A percentile compares a stretch with the other conserved stretches of the same genome.
These are phyloP conservation scores for Periplaneta americana DNA, from an alignment of 1,140 invertebrate species.

Conservation along the genomic window DNA sequence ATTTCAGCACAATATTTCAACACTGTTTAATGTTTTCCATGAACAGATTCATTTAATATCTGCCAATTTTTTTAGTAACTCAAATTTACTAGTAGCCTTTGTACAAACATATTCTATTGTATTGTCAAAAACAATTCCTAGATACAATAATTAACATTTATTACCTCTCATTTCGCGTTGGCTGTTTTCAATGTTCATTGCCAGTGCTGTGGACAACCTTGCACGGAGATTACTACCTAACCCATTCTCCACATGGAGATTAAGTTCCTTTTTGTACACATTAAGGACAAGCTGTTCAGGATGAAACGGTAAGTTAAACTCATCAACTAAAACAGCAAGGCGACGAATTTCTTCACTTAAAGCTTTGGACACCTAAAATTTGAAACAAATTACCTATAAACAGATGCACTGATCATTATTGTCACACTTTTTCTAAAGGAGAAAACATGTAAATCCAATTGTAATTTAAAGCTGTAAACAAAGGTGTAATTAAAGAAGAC, in stretches of 20 bases:
- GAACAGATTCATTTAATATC: too few species aligned
- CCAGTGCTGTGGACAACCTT: conserved; percentile 80
- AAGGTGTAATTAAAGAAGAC: too few species aligned
- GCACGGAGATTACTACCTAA: conserved; percentile 80
- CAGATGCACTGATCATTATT: background rate
- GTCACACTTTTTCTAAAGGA: background rate
- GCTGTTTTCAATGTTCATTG: conserved; percentile 82
- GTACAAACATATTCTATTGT: too few species aligned
- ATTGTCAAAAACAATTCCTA: too few species aligned
- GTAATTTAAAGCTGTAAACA: too few species aligned
- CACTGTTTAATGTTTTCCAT: too few species aligned
- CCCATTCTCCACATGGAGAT: conserved; percentile 86
- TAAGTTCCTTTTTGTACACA: conserved; percentile 93
- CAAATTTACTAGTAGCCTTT: too few species aligned
- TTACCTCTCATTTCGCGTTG: conserved; percentile 89
- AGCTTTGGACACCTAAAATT: conserved; percentile 60
- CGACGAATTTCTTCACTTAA: conserved; percentile 94
- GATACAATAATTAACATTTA: too few species aligned
- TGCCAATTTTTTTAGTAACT: too few species aligned
- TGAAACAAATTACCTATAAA: background rate
- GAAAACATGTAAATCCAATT: too few species aligned
- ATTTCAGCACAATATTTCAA: too few species aligned
- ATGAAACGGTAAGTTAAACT: conserved; percentile 90
- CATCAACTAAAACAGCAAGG: conserved; percentile 87
- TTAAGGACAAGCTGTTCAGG: conserved; percentile 83